These are phyloP conservation scores for Troglohyphantes excavatus DNA, from an alignment of 2,888 invertebrate species.

Conservation along the genomic window DNA sequence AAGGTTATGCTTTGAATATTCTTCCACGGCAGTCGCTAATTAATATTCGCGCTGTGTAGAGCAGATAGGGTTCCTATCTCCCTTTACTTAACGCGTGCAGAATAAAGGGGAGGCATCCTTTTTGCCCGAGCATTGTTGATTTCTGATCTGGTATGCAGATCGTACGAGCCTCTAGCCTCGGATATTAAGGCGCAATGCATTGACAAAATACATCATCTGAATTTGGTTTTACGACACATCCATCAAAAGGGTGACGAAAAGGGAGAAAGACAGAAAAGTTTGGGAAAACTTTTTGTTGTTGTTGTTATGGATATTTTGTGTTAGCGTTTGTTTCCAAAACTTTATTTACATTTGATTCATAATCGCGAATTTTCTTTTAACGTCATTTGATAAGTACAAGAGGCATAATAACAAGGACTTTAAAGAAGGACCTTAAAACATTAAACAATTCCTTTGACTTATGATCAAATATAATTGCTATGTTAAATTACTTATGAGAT, in stretches of 20 bases:
- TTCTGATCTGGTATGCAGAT: constrained; percentile 73
- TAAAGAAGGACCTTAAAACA: too few species aligned
- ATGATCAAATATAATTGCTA: too few species aligned
- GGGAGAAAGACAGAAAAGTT: neutral
- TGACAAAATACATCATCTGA: constrained; percentile 56
- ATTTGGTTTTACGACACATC: neutral
- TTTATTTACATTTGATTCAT: too few species aligned
- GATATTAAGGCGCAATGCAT: constrained; percentile 62
- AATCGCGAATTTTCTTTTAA: too few species aligned
- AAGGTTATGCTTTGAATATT: constrained; percentile 76
- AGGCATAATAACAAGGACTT: too few species aligned
- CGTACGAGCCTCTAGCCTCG: constrained; percentile 20
- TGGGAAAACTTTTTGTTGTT: neutral
- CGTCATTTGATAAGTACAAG: too few species aligned
- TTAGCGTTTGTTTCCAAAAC: too few species aligned
- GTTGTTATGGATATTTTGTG: neutral
- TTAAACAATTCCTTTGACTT: too few species aligned
- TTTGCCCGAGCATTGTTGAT: constrained; percentile 63
- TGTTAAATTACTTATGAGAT: too few species aligned
- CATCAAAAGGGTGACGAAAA: neutral
- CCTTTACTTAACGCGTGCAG: constrained; percentile 76
- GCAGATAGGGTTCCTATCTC: constrained; percentile 72
- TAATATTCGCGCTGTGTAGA: constrained; percentile 77
- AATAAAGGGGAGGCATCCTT: constrained; percentile 72
- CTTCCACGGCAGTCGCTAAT: constrained; percentile 70